Conservation (phyloP, 2,888 invertebrate genomes). For the Pinctada fucata region DNA sequence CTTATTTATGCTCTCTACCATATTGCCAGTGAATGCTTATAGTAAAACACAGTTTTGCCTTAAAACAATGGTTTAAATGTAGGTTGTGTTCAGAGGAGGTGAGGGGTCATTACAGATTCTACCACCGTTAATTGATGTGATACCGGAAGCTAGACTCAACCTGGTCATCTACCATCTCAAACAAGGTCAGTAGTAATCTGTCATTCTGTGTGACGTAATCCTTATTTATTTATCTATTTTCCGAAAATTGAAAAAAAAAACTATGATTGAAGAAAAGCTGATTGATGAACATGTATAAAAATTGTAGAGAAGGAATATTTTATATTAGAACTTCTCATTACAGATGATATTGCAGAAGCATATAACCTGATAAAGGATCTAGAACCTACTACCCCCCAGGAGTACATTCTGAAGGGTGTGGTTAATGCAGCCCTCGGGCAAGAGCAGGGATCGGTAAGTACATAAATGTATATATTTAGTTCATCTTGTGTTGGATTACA, state of each 20-base stretch:
- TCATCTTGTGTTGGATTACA: not conserved
- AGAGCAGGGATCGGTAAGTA: constrained; percentile 90
- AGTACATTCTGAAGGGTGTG: constrained; percentile 97
- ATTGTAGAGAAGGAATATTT: too few species aligned
- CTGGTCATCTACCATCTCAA: constrained; percentile 95
- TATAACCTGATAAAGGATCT: constrained; percentile 92
- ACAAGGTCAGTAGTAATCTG: constrained; percentile 78
- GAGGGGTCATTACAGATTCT: constrained; percentile 95
- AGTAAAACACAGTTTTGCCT: too few species aligned
- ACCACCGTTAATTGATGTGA: constrained; percentile 93
- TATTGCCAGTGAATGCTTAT: too few species aligned
- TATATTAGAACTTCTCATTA: not conserved
- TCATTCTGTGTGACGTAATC: not conserved
- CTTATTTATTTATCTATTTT: not conserved
- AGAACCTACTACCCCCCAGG: constrained; percentile 94
- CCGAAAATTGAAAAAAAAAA: too few species aligned
- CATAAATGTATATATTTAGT: not conserved
- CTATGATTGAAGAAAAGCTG: too few species aligned
- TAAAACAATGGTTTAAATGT: constrained; percentile 11
- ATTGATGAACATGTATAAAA: too few species aligned
- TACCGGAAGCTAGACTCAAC: constrained; percentile 97
- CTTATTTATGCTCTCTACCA: too few species aligned
- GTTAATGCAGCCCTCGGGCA: constrained; percentile 96
- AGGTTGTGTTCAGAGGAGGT: constrained; percentile 94
- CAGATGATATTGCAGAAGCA: constrained; percentile 91